Evolutionary conservation across 2,888 invertebrate species (phyloP).

Genomic region (Dinocampus coccinellae): DNA sequence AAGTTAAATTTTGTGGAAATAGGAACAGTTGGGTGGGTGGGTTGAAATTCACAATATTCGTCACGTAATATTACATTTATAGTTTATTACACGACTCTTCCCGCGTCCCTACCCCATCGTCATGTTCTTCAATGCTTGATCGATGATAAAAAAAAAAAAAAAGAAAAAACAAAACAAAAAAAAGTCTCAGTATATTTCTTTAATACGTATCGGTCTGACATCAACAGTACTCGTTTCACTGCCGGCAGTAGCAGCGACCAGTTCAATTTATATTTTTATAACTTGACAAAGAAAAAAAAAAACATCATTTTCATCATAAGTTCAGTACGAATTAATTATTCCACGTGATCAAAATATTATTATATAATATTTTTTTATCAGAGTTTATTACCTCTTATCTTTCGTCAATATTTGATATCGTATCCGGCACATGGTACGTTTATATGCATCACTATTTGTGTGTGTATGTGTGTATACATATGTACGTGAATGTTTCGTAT

Average conservation of each 20-base stretch:
- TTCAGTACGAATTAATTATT: conserved; percentile 19
- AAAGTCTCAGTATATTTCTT: background rate
- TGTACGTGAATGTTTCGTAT: conserved; percentile 7
- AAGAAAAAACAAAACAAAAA: too few species aligned
- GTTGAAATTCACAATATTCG: conserved; percentile 40
- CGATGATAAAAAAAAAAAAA: background rate
- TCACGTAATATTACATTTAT: conserved; percentile 49
- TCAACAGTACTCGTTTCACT: conserved; percentile 26
- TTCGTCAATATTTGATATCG: conserved; percentile 50
- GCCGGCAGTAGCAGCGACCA: background rate
- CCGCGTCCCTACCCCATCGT: too few species aligned
- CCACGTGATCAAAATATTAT: conserved; percentile 37
- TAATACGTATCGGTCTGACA: conserved; percentile 1
- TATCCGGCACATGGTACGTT: conserved; percentile 37
- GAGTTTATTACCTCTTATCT: conserved; percentile 25
- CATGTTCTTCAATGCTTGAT: conserved; percentile 16
- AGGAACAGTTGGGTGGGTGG: background rate
- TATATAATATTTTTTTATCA: conserved; percentile 50
- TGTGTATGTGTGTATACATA: conserved; percentile 13
- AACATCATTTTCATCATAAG: conserved; percentile 13
- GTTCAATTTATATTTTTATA: conserved; percentile 20
- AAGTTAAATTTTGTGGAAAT: conserved; percentile 27
- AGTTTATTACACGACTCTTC: conserved; percentile 36
- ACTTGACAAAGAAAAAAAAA: conserved; percentile 1
- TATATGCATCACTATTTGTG: background rate